These are phyloP conservation scores for Acleris cristana DNA, from an alignment of 2,888 invertebrate genomes.

Conservation along the genomic window DNA sequence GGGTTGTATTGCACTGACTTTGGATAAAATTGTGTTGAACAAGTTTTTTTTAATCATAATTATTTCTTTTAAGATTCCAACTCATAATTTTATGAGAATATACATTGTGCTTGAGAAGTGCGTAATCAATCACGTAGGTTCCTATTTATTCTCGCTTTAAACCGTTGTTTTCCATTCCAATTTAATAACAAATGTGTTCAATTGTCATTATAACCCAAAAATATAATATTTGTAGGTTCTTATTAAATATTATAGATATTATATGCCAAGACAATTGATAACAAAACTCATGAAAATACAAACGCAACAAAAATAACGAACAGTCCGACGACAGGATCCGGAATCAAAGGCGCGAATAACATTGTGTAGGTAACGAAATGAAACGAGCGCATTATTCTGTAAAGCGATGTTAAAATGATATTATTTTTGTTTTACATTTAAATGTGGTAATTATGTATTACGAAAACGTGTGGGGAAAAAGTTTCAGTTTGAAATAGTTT, in stretches of 20 bases:
- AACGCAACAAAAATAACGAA: conserved; percentile 7
- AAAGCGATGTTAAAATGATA: neutral
- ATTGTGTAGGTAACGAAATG: conserved; percentile 20
- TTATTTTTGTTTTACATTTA: neutral
- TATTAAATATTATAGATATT: too few relatives aligned
- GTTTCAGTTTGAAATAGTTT: too few relatives aligned
- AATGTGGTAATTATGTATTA: too few relatives aligned
- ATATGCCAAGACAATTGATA: too few relatives aligned
- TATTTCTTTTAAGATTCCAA: conserved; percentile 18
- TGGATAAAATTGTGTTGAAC: conserved; percentile 17
- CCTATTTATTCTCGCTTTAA: neutral
- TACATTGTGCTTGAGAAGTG: conserved; percentile 10
- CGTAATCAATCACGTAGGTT: conserved; percentile 9
- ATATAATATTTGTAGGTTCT: too few relatives aligned
- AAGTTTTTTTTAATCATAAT: conserved; percentile 33
- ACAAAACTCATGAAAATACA: neutral
- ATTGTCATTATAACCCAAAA: too few relatives aligned
- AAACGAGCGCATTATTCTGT: conserved; percentile 22
- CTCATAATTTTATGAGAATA: conserved; percentile 26
- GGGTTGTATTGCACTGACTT: conserved; percentile 54
- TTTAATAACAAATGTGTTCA: too few relatives aligned
- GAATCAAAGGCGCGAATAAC: conserved; percentile 30
- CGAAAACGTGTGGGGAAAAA: too few relatives aligned
- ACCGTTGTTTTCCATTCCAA: neutral
- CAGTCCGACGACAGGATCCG: conserved; percentile 28